Conservation (phyloP, 2,888 invertebrate species). For the Andrena bicolor region DNA sequence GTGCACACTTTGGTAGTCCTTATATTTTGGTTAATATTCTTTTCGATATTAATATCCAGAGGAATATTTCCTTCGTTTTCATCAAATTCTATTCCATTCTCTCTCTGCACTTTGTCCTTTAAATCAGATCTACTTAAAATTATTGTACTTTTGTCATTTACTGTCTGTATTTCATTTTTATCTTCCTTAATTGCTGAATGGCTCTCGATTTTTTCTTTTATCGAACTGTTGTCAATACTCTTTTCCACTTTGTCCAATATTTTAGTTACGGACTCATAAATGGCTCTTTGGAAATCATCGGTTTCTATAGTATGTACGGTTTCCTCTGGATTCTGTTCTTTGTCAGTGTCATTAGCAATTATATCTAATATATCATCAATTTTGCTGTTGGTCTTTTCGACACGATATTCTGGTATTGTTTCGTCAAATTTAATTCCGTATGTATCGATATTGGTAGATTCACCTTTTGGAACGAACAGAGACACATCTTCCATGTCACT, state of each 20-base stretch:
- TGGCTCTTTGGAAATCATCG: conserved; percentile 54
- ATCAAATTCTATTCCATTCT: neutral
- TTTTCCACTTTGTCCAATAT: conserved; percentile 64
- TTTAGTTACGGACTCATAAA: conserved; percentile 61
- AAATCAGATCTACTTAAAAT: conserved; percentile 16
- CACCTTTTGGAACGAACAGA: conserved; percentile 74
- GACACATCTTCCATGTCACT: conserved; percentile 70
- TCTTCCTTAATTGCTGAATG: conserved; percentile 37
- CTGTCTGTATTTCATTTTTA: conserved; percentile 28
- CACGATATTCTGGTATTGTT: conserved; percentile 3
- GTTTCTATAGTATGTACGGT: conserved; percentile 41
- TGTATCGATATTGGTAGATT: conserved; percentile 76
- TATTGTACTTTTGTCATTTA: conserved; percentile 24
- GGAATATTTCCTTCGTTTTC: conserved; percentile 12
- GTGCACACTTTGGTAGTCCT: conserved; percentile 6
- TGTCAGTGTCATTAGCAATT: conserved; percentile 66
- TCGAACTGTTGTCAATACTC: conserved; percentile 47
- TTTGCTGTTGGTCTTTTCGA: conserved; percentile 59
- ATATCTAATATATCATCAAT: conserved; percentile 74
- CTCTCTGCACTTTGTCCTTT: conserved; percentile 8
- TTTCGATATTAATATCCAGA: conserved; percentile 13
- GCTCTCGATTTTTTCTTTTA: conserved; percentile 36
- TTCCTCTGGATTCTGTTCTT: conserved; percentile 45
- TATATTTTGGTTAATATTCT: conserved; percentile 17
- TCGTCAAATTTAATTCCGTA: conserved; percentile 41